Evolutionary conservation across 2,888 invertebrate genomes (phyloP).

Genomic region (Dysmachus trigonus): DNA sequence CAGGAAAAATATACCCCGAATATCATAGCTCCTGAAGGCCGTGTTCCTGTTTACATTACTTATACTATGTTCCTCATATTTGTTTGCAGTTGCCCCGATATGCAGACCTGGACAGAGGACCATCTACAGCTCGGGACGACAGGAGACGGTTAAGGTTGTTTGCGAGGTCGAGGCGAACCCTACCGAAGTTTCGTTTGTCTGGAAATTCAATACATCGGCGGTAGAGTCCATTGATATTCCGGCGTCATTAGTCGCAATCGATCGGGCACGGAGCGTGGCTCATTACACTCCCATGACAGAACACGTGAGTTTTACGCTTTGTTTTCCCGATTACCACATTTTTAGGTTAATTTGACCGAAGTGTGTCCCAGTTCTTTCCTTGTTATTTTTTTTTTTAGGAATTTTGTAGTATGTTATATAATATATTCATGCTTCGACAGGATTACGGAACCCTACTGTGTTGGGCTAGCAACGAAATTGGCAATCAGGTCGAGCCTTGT

Average conservation of each 20-base stretch:
- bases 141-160: slow-evolving; percentile 73
- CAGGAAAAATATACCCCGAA: background rate
- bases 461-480: slow-evolving; percentile 78
- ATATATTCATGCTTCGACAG: slow-evolving; percentile 50
- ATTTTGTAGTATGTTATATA: background rate
- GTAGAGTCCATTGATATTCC: slow-evolving; percentile 76
- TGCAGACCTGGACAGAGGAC: slow-evolving; percentile 75
- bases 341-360: background rate
- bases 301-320: slow-evolving; percentile 59
- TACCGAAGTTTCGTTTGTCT: slow-evolving; percentile 72
- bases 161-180: slow-evolving; percentile 82
- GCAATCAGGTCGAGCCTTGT: slow-evolving; percentile 77
- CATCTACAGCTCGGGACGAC: slow-evolving; percentile 77
- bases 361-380: background rate
- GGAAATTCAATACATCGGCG: slow-evolving; percentile 79
- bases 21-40: background rate
- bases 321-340: background rate
- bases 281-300: slow-evolving; percentile 78
- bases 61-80: background rate
- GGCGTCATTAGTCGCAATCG: slow-evolving; percentile 70
- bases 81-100: slow-evolving; percentile 72
- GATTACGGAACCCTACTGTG: slow-evolving; percentile 80
- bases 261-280: slow-evolving; percentile 72
- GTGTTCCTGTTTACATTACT: background rate
- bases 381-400: background rate